Base-by-base conservation (phyloP, 2,888 invertebrate species). In the Diploptera punctata region DNA sequence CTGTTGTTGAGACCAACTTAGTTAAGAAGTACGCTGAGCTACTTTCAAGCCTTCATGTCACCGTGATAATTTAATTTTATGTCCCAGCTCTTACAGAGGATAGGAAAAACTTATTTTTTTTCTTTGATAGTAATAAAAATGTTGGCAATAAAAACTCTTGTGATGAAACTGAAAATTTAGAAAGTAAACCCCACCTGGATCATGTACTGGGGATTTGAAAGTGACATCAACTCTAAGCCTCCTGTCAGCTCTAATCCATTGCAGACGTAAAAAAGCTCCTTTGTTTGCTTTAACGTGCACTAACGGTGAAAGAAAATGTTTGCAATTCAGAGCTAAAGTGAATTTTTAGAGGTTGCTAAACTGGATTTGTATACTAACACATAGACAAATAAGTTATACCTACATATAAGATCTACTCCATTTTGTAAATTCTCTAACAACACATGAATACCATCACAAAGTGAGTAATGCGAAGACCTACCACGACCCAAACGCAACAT, bases 1-100 rank as follows among this genome's bases (percentile, higher is more conserved):
- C 19, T 52, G 52, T 3, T 49, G 49, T 52, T 52, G 24, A 52
- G 52, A 19, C n/a, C 52, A 52, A 52, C 52, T 52, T 52, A 19
- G 52, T 52, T 52, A 52, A 52, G 52, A 52, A 52, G 21, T 52
- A 24, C 24, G 10, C 24, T 52, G 9, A 21, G 1, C 24, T 24
- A 52, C 13, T 21, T 16, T 13, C 52, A n/a, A 52, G 52, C 24
- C 24, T 52, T 24, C 52, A 52, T 52, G 52, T 52, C 24, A 24
- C 52, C 10, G 7, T 24, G 21, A 24, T 52, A 52, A 52, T 21
- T 52, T 52, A 52, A 52, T 52, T 52, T 18, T 24, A 52, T 52
- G 13, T 24, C 24, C 24, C 3, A 1, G 19, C 21, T 9, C 24
- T 24, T 13, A 52, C 21, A 52, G 10, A 52, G 13, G 13, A 24